These are phyloP conservation scores for Dromius quadrimaculatus DNA, from an alignment of 2,888 invertebrate species.

Conservation along the genomic window DNA sequence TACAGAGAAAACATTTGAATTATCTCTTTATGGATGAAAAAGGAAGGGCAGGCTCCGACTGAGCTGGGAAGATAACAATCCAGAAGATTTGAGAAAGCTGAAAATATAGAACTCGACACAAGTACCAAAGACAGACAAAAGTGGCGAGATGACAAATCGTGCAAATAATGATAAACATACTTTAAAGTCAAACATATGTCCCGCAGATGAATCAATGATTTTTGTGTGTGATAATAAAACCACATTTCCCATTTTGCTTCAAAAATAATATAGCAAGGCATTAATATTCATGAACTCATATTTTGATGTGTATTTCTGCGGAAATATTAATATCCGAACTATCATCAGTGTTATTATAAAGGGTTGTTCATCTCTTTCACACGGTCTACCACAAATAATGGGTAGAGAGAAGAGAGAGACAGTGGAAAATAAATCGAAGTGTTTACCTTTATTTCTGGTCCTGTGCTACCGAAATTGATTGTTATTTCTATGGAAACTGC, in stretches of 20 bases:
- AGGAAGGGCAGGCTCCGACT: no score
- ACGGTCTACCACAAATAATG: background rate
- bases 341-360: constrained; percentile 38
- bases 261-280: constrained; percentile 29
- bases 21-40: no score
- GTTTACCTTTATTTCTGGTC: constrained; percentile 25
- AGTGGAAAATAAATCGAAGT: background rate
- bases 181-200: constrained; percentile 4
- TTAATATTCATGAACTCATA: constrained; percentile 37
- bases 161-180: no score
- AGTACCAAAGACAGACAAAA: no score
- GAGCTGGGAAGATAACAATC: no score
- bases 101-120: no score
- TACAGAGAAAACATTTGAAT: no score
- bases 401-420: background rate
- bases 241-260: constrained; percentile 38
- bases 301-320: no score
- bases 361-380: constrained; percentile 17
- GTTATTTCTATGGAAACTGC: constrained; percentile 23
- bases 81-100: no score
- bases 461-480: constrained; percentile 27
- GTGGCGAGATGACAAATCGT: no score
- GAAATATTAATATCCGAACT: no score
- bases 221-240: constrained; percentile 22
- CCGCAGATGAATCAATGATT: constrained; percentile 24